phyloP scores from a whole-genome alignment of 2,113 vertebrate species.

The Tupaia tana region DNA sequence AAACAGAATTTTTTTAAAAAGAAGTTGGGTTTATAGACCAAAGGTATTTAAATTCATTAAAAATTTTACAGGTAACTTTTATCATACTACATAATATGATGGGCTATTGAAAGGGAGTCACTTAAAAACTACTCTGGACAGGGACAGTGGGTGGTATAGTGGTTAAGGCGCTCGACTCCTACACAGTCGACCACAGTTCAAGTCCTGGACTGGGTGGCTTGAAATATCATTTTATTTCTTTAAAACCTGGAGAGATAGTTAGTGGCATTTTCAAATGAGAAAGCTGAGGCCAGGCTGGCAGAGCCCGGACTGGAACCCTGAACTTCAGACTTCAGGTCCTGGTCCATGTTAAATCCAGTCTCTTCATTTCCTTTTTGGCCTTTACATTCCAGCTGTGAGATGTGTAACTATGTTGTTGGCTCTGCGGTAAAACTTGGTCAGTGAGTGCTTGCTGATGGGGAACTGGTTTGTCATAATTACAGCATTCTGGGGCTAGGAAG shows the following conservation, averaged over 20 bases:
- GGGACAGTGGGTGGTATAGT: neutral
- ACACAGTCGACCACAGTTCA: too few relatives aligned
- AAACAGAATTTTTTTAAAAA: too few relatives aligned
- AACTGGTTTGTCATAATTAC: neutral
- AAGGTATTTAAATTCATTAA: neutral
- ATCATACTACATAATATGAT: neutral
- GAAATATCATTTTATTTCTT: neutral
- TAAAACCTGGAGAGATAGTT: neutral
- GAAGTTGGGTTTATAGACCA: neutral
- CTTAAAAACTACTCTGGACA: neutral
- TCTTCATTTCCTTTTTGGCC: neutral
- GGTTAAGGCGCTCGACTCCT: too few relatives aligned
- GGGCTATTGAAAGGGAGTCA: neutral
- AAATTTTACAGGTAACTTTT: neutral
- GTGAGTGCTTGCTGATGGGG: neutral
- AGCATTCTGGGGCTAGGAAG: neutral
- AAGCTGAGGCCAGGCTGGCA: neutral
- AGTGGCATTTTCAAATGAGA: neutral
- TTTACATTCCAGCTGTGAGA: conserved; percentile 1
- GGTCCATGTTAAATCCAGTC: neutral
- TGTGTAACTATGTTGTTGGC: neutral
- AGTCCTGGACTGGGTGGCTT: too few relatives aligned
- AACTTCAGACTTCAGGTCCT: neutral
- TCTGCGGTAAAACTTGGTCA: neutral
- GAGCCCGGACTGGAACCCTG: neutral